Conservation (phyloP, 2,888 invertebrate genomes). For the Cataglyphis altisquamis region DNA sequence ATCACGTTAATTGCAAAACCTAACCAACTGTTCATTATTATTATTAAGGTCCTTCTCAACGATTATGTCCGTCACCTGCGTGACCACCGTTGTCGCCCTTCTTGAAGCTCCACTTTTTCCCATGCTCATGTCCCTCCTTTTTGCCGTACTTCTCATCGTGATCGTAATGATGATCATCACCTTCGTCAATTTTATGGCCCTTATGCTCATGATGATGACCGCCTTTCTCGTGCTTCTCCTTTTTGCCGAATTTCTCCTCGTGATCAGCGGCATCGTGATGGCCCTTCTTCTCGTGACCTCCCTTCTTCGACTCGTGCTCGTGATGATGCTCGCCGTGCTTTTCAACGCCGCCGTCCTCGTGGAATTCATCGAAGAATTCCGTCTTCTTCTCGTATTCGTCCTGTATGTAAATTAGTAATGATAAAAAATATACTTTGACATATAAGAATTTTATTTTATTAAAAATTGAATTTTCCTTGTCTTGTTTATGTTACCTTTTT, state of each 20-base stretch:
- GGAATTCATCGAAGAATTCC: conserved; percentile 92
- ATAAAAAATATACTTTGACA: neutral
- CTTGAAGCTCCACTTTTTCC: conserved; percentile 89
- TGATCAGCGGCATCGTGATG: conserved; percentile 87
- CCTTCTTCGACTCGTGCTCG: conserved; percentile 87
- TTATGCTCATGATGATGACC: conserved; percentile 87
- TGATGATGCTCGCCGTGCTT: conserved; percentile 89
- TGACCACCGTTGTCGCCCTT: conserved; percentile 85
- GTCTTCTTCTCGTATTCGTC: conserved; percentile 92
- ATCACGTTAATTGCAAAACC: conserved; percentile 23
- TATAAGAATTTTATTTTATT: neutral
- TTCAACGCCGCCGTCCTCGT: conserved; percentile 90
- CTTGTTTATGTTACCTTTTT: conserved; percentile 81
- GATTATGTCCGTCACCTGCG: conserved; percentile 25
- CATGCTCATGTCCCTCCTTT: conserved; percentile 86
- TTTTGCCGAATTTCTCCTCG: conserved; percentile 88
- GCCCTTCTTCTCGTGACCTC: conserved; percentile 88
- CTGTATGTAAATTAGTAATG: conserved; percentile 67
- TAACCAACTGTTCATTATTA: neutral
- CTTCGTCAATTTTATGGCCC: conserved; percentile 88
- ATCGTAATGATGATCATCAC: conserved; percentile 88
- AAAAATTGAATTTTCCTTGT: neutral
- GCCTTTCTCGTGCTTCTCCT: conserved; percentile 88
- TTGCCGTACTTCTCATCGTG: conserved; percentile 86
- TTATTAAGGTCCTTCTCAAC: conserved; percentile 13